Percentiles rank a stretch among this genome's conserved stretches.
These are phyloP conservation scores for Notocelia uddmanniana DNA, from an alignment of 2,888 invertebrate species.

Conservation along the genomic window DNA sequence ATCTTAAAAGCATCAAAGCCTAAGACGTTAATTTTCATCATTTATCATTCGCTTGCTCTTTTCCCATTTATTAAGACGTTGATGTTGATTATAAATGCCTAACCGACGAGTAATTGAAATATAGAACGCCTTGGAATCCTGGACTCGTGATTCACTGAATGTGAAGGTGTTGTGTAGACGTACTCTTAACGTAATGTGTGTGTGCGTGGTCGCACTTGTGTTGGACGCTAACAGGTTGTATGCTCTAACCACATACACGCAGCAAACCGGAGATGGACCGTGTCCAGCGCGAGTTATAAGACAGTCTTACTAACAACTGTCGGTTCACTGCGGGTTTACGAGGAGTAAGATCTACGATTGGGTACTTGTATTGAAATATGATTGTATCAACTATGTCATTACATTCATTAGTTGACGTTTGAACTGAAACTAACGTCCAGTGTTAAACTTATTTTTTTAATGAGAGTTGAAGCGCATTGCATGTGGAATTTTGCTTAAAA, in stretches of 20 bases:
- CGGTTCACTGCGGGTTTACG: slow-evolving; percentile 20
- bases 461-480: no score
- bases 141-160: background rate
- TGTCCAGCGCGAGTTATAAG: slow-evolving; percentile 30
- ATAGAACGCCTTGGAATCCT: background rate
- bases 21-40: background rate
- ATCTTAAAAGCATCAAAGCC: background rate
- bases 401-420: no score
- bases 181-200: background rate
- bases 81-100: background rate
- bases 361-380: no score
- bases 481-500: no score
- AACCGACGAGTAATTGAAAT: background rate
- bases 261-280: slow-evolving; percentile 45
- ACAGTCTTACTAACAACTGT: slow-evolving; percentile 29
- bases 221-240: slow-evolving; percentile 38
- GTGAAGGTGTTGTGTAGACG: background rate
- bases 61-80: background rate
- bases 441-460: no score
- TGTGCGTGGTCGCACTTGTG: background rate
- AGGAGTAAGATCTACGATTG: background rate
- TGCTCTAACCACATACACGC: slow-evolving; percentile 34
- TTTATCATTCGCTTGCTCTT: no score
- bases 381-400: no score
- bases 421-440: no score